A percentile compares a stretch with the other conserved stretches of the same genome.
These are phyloP conservation scores for Arremon aurantiirostris DNA, from an alignment of 2,797 vertebrate species.

Conservation along the genomic window DNA sequence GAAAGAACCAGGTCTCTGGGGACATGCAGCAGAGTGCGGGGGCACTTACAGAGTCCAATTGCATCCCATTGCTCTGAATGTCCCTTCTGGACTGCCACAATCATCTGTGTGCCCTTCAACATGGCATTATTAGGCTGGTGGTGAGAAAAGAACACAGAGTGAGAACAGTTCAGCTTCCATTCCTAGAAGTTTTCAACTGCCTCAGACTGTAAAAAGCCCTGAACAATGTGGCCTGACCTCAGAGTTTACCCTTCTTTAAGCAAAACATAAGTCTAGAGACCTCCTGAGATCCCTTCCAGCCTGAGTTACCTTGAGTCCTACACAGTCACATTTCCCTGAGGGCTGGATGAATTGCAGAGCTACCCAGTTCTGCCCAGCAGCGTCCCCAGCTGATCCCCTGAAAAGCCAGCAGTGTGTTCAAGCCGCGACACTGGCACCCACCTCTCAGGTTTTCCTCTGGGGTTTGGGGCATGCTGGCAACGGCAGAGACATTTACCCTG, in stretches of 20 bases:
- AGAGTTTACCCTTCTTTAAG: neutral
- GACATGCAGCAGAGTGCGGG: neutral
- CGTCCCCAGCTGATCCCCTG: neutral
- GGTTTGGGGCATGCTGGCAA: neutral
- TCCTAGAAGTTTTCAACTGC: neutral
- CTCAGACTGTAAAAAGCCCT: neutral
- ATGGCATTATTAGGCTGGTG: neutral
- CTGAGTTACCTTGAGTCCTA: neutral
- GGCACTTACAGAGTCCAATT: neutral
- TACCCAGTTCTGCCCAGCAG: neutral
- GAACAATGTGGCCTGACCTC: neutral
- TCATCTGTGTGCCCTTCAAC: neutral
- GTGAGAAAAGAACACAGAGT: neutral
- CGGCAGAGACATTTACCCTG: neutral
- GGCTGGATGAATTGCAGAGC: neutral
- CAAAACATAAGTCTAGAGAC: neutral
- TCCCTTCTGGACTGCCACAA: neutral
- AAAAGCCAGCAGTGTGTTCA: too few species aligned
- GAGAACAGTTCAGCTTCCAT: neutral
- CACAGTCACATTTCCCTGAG: neutral
- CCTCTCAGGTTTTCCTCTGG: neutral
- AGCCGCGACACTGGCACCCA: neutral
- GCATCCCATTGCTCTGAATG: neutral
- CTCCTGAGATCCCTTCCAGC: neutral
- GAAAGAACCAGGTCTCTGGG: neutral